A percentile compares a stretch with the other conserved stretches of the same genome.
These are phyloP conservation scores for Chromis chromis DNA, from an alignment of 2,797 vertebrate genomes.

Conservation along the genomic window DNA sequence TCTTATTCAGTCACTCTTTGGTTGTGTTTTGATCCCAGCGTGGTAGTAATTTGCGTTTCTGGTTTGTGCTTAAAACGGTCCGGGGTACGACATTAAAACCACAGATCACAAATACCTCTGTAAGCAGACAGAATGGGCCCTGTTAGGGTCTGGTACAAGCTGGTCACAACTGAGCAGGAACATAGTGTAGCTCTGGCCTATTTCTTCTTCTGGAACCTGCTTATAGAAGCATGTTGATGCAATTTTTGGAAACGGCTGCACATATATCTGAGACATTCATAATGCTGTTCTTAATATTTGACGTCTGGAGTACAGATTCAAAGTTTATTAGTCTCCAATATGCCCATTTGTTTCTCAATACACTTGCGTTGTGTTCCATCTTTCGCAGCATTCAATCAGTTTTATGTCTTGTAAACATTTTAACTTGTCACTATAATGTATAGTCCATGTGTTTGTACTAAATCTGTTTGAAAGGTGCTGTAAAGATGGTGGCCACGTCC, in stretches of 20 bases:
- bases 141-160: conserved; percentile 42
- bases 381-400: neutral
- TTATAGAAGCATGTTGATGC: conserved; percentile 3
- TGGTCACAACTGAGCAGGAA: conserved; percentile 21
- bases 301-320: neutral
- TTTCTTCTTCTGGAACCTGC: conserved; percentile 20
- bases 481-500: conserved; percentile 40
- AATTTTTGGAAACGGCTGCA: conserved; percentile 36
- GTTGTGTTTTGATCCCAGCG: conserved; percentile 29
- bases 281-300: neutral
- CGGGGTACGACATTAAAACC: conserved; percentile 58
- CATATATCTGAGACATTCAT: conserved; percentile 11
- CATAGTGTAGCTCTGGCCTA: conserved; percentile 4
- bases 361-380: too few species aligned
- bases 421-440: neutral
- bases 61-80: conserved; percentile 51
- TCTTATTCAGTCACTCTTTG: conserved; percentile 13
- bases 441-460: neutral
- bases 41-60: conserved; percentile 42
- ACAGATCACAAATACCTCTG: conserved; percentile 60
- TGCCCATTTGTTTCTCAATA: neutral
- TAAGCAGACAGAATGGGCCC: conserved; percentile 52
- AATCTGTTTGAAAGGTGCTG: conserved; percentile 6
- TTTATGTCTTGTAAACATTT: conserved; percentile 11
- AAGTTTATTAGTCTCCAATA: neutral